These are phyloP conservation scores for Eidolon helvum DNA, from an alignment of 2,113 vertebrate species.

Conservation along the genomic window DNA sequence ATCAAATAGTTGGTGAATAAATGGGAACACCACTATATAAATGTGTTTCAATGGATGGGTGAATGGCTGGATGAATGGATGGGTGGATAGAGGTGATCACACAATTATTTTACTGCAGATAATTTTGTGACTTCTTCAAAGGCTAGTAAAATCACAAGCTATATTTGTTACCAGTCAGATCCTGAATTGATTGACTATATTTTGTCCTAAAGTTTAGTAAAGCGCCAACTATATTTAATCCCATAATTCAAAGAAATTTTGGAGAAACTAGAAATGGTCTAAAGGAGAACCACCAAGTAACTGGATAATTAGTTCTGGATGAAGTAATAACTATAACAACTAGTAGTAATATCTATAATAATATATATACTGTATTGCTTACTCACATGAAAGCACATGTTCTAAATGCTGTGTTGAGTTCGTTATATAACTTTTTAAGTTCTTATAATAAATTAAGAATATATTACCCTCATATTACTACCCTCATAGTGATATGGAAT, in stretches of 20 bases:
- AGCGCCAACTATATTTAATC: background rate
- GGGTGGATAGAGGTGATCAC: background rate
- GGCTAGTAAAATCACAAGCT: background rate
- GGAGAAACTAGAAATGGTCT: background rate
- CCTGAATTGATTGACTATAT: background rate
- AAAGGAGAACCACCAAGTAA: background rate
- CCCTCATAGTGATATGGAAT: background rate
- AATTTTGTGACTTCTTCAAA: constrained; percentile 47
- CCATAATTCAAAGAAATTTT: background rate
- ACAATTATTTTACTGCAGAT: background rate
- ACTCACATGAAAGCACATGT: background rate
- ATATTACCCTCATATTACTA: background rate
- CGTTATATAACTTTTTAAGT: background rate
- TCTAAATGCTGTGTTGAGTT: background rate
- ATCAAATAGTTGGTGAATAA: constrained; percentile 37
- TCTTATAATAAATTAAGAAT: background rate
- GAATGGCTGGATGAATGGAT: background rate
- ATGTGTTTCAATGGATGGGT: background rate
- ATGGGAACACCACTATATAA: background rate
- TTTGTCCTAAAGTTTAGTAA: background rate
- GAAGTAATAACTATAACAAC: background rate
- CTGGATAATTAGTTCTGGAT: background rate
- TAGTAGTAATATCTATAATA: background rate
- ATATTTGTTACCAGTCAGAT: background rate
- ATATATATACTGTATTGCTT: background rate